Evolutionary conservation across 2,888 invertebrate species (phyloP).

Genomic region (Unio delphinus): DNA sequence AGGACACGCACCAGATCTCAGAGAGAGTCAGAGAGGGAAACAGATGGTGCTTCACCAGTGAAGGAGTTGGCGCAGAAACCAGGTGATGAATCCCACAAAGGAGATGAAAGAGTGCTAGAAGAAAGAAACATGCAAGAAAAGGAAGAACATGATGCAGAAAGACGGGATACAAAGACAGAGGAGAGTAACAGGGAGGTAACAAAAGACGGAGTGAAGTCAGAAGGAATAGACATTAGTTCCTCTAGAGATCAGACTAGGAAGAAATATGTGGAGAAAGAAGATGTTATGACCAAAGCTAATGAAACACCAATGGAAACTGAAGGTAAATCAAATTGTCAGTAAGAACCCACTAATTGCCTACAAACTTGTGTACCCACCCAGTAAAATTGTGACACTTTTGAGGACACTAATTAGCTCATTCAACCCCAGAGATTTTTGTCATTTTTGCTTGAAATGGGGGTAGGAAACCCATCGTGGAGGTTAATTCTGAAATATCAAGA

Average conservation of each 20-base stretch:
- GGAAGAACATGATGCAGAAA: slow-evolving; percentile 8
- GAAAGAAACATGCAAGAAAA: slow-evolving; percentile 1
- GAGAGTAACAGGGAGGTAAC: slow-evolving; percentile 1
- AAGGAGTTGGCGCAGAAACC: slow-evolving; percentile 5
- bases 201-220: slow-evolving; percentile 11
- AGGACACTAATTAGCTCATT: too few relatives aligned
- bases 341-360: neutral
- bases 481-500: too few relatives aligned
- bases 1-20: slow-evolving; percentile 1
- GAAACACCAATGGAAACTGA: neutral
- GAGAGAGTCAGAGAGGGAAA: neutral
- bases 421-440: too few relatives aligned
- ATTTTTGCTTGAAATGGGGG: too few relatives aligned
- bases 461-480: too few relatives aligned
- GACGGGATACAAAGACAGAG: slow-evolving; percentile 4
- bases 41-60: neutral
- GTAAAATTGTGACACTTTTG: too few relatives aligned
- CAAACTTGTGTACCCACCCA: too few relatives aligned
- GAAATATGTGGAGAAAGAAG: slow-evolving; percentile 3
- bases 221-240: neutral
- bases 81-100: neutral
- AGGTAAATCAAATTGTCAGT: neutral
- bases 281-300: neutral
- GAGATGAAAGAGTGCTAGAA: slow-evolving; percentile 1
- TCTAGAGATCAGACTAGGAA: slow-evolving; percentile 4